Conservation (phyloP, 37 sponge, comb jelly and placozoan genomes). For the Crambe crambe region DNA sequence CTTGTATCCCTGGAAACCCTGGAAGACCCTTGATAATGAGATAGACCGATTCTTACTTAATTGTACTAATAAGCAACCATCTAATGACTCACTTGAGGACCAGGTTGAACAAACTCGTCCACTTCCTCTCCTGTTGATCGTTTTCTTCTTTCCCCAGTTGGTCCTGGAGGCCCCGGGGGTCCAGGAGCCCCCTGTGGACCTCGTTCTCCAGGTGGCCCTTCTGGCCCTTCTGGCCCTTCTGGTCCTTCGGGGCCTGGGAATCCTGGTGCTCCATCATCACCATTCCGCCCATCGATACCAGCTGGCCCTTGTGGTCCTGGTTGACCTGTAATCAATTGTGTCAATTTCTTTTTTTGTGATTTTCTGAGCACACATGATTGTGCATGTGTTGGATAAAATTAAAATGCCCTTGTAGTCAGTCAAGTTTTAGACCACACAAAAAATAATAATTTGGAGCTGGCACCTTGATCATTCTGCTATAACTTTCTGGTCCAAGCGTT, state of each 20-base stretch:
- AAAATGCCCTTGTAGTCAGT: too few relatives aligned
- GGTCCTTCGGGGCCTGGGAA: neutral
- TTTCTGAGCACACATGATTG: too few relatives aligned
- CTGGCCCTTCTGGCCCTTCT: neutral
- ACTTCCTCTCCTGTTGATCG: too few relatives aligned
- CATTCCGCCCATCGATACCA: neutral
- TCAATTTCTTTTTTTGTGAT: too few relatives aligned
- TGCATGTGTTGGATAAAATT: too few relatives aligned
- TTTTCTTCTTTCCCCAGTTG: neutral
- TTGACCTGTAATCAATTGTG: too few relatives aligned
- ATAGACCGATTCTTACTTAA: neutral
- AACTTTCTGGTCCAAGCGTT: too few relatives aligned
- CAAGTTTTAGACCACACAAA: too few relatives aligned
- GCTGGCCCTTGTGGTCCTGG: slow-evolving; percentile 3
- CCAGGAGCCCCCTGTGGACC: slow-evolving; percentile 11
- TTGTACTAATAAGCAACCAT: neutral
- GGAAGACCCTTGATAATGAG: neutral
- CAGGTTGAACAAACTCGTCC: neutral
- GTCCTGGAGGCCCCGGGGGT: slow-evolving; percentile 1
- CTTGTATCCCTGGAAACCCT: neutral
- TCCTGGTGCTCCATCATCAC: neutral
- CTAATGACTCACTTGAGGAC: neutral
- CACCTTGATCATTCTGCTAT: too few relatives aligned
- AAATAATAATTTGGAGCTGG: too few relatives aligned
- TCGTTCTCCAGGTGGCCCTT: neutral